phyloP scores from a whole-genome alignment of 1,140 invertebrate species.

The Leguminivora glycinivorella region DNA sequence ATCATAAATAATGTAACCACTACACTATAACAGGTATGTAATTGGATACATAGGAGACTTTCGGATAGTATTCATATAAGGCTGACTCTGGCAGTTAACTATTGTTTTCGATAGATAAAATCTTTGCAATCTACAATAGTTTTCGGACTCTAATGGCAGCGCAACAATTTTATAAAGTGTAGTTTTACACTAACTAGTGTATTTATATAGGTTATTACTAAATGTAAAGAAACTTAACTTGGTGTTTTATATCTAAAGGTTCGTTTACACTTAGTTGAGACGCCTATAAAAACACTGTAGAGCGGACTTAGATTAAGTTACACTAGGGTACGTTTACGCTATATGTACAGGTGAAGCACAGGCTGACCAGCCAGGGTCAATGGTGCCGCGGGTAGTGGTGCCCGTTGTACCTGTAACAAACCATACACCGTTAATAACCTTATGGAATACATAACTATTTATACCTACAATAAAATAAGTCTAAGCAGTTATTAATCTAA shows the following conservation, averaged over 20 bases:
- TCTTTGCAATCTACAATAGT: neutral
- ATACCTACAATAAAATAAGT: no score
- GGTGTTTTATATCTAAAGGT: neutral
- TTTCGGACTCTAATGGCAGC: conserved; percentile 10
- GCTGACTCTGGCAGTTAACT: conserved; percentile 45
- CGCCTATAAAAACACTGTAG: neutral
- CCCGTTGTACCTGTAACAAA: conserved; percentile 56
- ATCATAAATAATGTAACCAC: neutral
- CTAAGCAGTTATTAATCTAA: no score
- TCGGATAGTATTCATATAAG: conserved; percentile 35
- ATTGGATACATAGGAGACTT: neutral
- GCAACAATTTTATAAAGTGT: conserved; percentile 10
- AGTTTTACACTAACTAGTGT: conserved; percentile 11
- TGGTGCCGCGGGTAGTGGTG: conserved; percentile 68
- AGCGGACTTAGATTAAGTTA: conserved; percentile 1
- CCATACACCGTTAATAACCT: neutral
- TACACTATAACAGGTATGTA: conserved; percentile 1
- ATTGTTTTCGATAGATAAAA: conserved; percentile 29
- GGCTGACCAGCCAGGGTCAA: conserved; percentile 56
- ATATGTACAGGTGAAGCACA: conserved; percentile 49
- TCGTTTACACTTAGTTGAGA: conserved; percentile 3
- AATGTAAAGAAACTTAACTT: neutral
- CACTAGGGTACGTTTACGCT: conserved; percentile 48
- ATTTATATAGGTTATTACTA: conserved; percentile 4
- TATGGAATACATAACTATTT: neutral